phyloP scores from a whole-genome alignment of 2,113 vertebrate species.

The Loxodonta africana region DNA sequence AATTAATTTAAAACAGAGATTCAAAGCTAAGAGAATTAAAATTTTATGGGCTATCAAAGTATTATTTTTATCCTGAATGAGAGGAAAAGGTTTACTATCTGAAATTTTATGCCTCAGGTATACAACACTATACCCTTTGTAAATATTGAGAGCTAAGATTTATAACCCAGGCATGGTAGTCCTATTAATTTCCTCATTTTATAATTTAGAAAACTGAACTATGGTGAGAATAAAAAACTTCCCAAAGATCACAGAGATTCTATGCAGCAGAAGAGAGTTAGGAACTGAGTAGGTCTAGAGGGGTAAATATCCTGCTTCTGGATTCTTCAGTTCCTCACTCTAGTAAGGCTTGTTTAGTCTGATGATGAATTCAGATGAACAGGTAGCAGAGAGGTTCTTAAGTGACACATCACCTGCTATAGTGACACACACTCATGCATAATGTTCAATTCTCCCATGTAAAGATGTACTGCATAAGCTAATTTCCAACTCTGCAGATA shows the following conservation, averaged over 20 bases:
- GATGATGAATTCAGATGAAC: background rate
- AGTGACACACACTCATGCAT: rapidly evolving
- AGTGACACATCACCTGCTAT: rapidly evolving
- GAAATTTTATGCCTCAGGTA: background rate
- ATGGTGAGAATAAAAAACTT: background rate
- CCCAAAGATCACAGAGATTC: background rate
- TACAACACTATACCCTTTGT: background rate
- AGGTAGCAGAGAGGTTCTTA: background rate
- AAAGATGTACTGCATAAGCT: background rate
- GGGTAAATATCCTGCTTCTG: background rate
- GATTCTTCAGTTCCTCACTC: background rate
- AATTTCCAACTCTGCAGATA: background rate
- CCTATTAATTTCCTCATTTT: background rate
- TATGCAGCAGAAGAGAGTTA: background rate
- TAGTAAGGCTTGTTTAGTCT: background rate
- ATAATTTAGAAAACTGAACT: background rate
- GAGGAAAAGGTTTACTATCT: background rate
- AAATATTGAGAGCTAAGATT: background rate
- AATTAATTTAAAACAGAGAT: constrained; percentile 49
- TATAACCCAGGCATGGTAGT: background rate
- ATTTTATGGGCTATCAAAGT: background rate
- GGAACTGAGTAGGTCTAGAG: background rate
- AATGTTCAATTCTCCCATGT: rapidly evolving
- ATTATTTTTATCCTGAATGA: background rate
- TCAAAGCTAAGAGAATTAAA: constrained; percentile 10